A percentile compares a stretch with the other conserved stretches of the same genome.
These are phyloP conservation scores for Tiliacea aurago DNA, from an alignment of 2,888 invertebrate genomes.

Conservation along the genomic window DNA sequence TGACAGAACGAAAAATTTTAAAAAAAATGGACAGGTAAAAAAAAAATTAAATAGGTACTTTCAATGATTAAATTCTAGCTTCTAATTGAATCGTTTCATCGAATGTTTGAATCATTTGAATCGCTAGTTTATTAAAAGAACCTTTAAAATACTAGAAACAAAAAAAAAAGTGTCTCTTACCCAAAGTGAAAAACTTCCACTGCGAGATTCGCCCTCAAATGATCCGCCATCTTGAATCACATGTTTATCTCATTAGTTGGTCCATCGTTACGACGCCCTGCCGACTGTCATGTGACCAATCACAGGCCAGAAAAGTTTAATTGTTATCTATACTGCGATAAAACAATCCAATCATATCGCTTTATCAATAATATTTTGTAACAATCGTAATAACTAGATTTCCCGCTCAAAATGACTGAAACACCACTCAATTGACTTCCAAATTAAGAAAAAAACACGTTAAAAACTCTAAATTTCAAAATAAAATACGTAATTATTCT, in stretches of 20 bases:
- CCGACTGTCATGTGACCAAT: conserved; percentile 85
- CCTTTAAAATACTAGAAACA: conserved; percentile 34
- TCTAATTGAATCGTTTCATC: no score
- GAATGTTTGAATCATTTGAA: no score
- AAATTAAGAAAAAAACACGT: conserved; percentile 46
- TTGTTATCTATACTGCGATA: conserved; percentile 69
- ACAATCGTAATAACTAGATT: conserved; percentile 64
- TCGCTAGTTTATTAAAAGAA: background rate
- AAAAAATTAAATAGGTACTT: background rate
- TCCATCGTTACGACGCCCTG: conserved; percentile 75
- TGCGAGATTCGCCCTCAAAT: conserved; percentile 76
- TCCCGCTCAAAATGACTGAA: conserved; percentile 61
- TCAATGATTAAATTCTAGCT: background rate
- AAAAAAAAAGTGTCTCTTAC: conserved; percentile 74
- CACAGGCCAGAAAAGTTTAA: conserved; percentile 75
- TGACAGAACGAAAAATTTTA: background rate
- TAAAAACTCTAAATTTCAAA: conserved; percentile 33
- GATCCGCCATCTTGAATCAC: conserved; percentile 88
- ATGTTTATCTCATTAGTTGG: conserved; percentile 81
- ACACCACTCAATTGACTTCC: conserved; percentile 61
- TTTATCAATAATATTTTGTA: conserved; percentile 55
- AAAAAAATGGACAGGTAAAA: background rate
- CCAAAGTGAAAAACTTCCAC: conserved; percentile 68
- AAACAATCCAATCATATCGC: conserved; percentile 71
- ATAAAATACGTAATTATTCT: conserved; percentile 53